Percentiles rank a stretch among this genome's conserved stretches.
phyloP scores from a whole-genome alignment of 2,797 vertebrate genomes.

The Paguma larvata region DNA sequence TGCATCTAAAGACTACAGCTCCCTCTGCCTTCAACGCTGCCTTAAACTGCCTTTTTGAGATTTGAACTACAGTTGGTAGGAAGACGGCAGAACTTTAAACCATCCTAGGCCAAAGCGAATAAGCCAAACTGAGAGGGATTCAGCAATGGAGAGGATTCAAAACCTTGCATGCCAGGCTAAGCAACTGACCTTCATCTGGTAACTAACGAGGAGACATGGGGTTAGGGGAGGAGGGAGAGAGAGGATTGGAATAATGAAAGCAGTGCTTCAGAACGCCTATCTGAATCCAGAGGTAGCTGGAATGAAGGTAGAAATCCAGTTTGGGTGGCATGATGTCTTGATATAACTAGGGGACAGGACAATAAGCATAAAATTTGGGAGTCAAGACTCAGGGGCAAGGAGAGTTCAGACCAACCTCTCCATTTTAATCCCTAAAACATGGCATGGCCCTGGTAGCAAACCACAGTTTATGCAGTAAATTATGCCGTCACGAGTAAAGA shows the following conservation, averaged over 20 bases:
- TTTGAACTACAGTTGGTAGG: background rate
- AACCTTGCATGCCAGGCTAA: background rate
- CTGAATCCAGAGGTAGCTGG: background rate
- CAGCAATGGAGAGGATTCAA: background rate
- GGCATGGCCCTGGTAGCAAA: background rate
- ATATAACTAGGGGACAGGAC: background rate
- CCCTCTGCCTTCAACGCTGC: background rate
- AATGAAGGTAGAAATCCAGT: background rate
- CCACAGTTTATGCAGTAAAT: background rate
- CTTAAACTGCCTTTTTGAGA: background rate
- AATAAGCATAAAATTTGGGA: background rate
- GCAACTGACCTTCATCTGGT: background rate
- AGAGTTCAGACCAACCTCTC: background rate
- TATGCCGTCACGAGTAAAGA: background rate
- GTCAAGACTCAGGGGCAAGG: background rate
- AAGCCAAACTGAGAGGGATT: background rate
- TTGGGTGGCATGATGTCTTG: background rate
- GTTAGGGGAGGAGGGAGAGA: background rate
- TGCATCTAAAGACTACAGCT: background rate
- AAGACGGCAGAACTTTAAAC: background rate
- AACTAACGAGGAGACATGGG: background rate
- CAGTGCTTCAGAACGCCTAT: background rate
- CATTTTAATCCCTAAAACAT: background rate
- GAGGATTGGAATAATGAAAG: background rate
- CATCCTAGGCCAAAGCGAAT: background rate